phyloP scores from a whole-genome alignment of 2,113 vertebrate species.

The Pavo muticus region DNA sequence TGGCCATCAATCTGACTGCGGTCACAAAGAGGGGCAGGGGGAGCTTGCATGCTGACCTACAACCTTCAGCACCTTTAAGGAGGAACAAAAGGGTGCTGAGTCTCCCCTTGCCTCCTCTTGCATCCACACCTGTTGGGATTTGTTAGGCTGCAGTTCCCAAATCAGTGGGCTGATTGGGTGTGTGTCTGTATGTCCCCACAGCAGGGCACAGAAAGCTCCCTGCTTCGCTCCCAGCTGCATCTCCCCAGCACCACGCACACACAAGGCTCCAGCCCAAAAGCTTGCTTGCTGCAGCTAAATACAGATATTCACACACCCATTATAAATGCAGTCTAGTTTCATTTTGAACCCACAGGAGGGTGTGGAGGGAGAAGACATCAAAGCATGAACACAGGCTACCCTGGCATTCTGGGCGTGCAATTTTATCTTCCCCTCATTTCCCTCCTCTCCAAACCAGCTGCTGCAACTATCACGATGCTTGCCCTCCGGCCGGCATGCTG shows the following conservation, averaged over 20 bases:
- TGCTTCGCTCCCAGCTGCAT: neutral
- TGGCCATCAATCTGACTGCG: fast-evolving
- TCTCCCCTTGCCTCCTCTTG: neutral
- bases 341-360: constrained; percentile 58
- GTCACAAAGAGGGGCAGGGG: fast-evolving
- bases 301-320: constrained; percentile 44
- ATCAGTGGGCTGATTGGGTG: neutral
- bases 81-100: neutral
- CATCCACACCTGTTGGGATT: neutral
- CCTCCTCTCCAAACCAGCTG: constrained; percentile 44
- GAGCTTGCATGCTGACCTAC: neutral
- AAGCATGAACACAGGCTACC: constrained; percentile 34
- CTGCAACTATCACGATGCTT: constrained; percentile 51
- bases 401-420: constrained; percentile 35
- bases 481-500: constrained; percentile 44
- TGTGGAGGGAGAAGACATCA: constrained; percentile 48
- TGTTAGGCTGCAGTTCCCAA: neutral
- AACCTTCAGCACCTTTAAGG: neutral
- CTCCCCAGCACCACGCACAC: neutral
- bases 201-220: neutral
- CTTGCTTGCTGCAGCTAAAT: constrained; percentile 39
- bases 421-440: constrained; percentile 45
- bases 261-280: neutral
- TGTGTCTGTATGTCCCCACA: neutral
- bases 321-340: constrained; percentile 53